Percentiles rank a stretch among this genome's conserved stretches.
Evolutionary conservation across 2,113 vertebrate species (phyloP).

Genomic region (Labrus mixtus): DNA sequence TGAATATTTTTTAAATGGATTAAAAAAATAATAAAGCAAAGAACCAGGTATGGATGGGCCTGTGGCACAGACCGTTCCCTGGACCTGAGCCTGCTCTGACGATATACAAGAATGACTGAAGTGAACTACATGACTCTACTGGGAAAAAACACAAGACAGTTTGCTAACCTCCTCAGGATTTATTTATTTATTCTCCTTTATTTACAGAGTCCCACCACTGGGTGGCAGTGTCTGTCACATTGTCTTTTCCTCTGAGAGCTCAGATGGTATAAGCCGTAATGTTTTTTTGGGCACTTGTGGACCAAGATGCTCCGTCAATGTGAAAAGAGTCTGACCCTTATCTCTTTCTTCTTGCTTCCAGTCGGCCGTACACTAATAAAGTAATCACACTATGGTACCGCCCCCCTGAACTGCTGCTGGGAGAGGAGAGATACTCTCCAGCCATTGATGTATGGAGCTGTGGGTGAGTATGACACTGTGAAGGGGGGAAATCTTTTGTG

Average conservation of each 20-base stretch:
- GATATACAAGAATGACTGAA: slow-evolving; percentile 64
- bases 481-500: no score
- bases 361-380: slow-evolving; percentile 99
- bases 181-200: no score
- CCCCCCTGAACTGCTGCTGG: slow-evolving; percentile 95
- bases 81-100: slow-evolving; percentile 65
- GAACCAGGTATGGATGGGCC: no score
- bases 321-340: not conserved
- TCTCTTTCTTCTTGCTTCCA: slow-evolving; percentile 67
- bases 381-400: slow-evolving; percentile 99
- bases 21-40: slow-evolving; percentile 73
- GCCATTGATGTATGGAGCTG: slow-evolving; percentile 99
- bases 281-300: slow-evolving; percentile 13
- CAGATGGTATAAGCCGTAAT: not conserved
- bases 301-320: not conserved
- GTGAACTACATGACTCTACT: slow-evolving; percentile 33
- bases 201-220: slow-evolving; percentile 37
- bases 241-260: not conserved
- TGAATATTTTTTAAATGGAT: no score
- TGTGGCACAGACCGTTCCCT: slow-evolving; percentile 48
- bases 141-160: slow-evolving; percentile 43
- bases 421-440: slow-evolving; percentile 97
- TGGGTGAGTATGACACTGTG: slow-evolving; percentile 86
- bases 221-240: slow-evolving; percentile 50
- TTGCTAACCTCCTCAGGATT: no score